phyloP scores from a whole-genome alignment of 2,797 vertebrate species.

The Notolabrus celidotus region DNA sequence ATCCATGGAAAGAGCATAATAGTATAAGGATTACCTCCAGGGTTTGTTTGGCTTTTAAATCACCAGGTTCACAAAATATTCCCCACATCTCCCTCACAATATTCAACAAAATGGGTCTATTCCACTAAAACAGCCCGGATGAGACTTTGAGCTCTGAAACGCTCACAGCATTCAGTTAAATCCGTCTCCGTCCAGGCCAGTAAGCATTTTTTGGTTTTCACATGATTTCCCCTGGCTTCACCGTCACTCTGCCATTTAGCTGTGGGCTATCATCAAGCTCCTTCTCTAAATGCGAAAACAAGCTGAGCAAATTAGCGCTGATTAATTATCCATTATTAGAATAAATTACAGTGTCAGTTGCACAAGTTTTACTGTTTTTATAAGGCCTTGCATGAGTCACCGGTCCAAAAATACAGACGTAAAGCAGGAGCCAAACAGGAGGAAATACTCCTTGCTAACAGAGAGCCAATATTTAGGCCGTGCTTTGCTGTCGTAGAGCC shows the following conservation, averaged over 20 bases:
- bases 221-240: slow-evolving; percentile 22
- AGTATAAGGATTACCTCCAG: no score
- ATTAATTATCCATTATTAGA: slow-evolving; percentile 61
- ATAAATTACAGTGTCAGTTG: slow-evolving; percentile 58
- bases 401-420: slow-evolving; percentile 54
- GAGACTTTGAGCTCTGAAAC: no score
- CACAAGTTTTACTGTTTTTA: slow-evolving; percentile 59
- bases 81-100: background rate
- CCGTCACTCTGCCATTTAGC: slow-evolving; percentile 33
- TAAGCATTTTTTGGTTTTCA: background rate
- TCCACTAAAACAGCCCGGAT: no score
- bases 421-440: slow-evolving; percentile 56
- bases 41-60: no score
- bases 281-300: slow-evolving; percentile 51
- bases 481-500: slow-evolving; percentile 49
- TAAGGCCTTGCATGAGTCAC: slow-evolving; percentile 60
- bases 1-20: no score
- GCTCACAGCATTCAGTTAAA: background rate
- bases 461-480: slow-evolving; percentile 57
- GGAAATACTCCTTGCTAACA: slow-evolving; percentile 22
- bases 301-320: slow-evolving; percentile 53
- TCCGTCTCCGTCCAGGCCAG: background rate
- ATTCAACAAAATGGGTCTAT: no score
- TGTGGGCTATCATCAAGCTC: slow-evolving; percentile 18
- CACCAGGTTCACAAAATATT: background rate